Percentiles rank a stretch among this genome's conserved stretches.
These are phyloP conservation scores for Gnathonemus echidnorhynchus DNA, from an alignment of 2,113 vertebrate genomes.

Conservation along the genomic window DNA sequence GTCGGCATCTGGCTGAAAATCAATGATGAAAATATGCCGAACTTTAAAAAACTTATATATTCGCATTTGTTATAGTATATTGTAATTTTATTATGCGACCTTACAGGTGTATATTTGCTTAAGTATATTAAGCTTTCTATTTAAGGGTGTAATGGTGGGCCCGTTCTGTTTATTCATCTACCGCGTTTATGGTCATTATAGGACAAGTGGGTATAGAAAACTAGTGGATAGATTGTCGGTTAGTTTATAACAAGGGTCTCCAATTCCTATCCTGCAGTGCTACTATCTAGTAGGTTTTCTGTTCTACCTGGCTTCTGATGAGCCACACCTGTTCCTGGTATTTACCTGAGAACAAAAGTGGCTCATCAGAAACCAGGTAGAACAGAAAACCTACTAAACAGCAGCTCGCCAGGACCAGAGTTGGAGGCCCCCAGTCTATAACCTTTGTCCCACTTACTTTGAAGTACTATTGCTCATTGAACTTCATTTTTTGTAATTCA, in stretches of 20 bases:
- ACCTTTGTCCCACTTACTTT: not conserved
- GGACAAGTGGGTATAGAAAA: not conserved
- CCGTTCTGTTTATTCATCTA: not conserved
- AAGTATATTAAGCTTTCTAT: not conserved
- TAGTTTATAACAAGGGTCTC: not conserved
- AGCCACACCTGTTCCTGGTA: not conserved
- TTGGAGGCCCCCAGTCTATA: not conserved
- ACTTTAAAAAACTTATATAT: not conserved
- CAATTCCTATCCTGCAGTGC: not conserved
- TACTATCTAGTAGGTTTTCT: not conserved
- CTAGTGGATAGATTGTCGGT: not conserved
- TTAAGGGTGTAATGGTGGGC: not conserved
- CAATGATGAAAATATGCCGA: not conserved
- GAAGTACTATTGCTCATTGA: not conserved
- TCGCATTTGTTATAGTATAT: not conserved
- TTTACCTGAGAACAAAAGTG: not conserved
- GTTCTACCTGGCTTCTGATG: too few species aligned
- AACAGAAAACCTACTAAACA: not conserved
- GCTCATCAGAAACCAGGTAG: not conserved
- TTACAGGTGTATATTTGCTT: not conserved
- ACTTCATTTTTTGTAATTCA: not conserved
- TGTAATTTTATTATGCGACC: not conserved
- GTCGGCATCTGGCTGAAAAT: not conserved
- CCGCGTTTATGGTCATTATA: not conserved
- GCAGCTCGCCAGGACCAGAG: not conserved